phyloP scores from a whole-genome alignment of 2,888 invertebrate genomes.

The Incurvaria masculella region DNA sequence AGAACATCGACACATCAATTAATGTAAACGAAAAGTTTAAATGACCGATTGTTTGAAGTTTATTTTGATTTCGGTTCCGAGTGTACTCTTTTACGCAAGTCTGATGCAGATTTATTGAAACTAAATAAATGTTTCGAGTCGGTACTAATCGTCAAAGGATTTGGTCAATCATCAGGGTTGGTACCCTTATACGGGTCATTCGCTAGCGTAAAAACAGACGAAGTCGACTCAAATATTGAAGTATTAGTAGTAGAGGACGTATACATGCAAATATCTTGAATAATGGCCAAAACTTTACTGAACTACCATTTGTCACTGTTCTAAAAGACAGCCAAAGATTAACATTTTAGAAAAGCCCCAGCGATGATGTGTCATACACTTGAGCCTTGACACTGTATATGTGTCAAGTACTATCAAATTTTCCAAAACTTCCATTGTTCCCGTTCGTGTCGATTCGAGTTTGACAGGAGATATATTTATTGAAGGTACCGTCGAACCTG shows the following conservation, averaged over 20 bases:
- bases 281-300: slow-evolving; percentile 6
- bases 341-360: slow-evolving; percentile 13
- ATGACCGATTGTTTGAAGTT: slow-evolving; percentile 4
- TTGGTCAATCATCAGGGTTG: slow-evolving; percentile 13
- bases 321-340: slow-evolving; percentile 5
- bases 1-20: slow-evolving; percentile 2
- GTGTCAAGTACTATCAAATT: slow-evolving; percentile 1
- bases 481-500: slow-evolving; percentile 10
- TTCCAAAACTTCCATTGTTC: neutral
- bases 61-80: slow-evolving; percentile 16
- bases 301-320: slow-evolving; percentile 2
- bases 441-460: neutral
- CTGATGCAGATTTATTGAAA: slow-evolving; percentile 7
- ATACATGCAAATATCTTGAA: neutral
- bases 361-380: slow-evolving; percentile 4
- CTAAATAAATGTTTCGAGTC: slow-evolving; percentile 4
- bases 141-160: slow-evolving; percentile 12
- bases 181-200: slow-evolving; percentile 9
- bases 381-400: slow-evolving; percentile 2
- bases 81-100: slow-evolving; percentile 9
- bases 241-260: slow-evolving; percentile 3
- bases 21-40: slow-evolving; percentile 10
- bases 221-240: slow-evolving; percentile 1
- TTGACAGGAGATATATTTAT: slow-evolving; percentile 13
- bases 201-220: slow-evolving; percentile 7